Percentiles rank a stretch among this genome's conserved stretches.
Conservation (phyloP, 2,888 invertebrate species). For the Eilema sororculum region DNA sequence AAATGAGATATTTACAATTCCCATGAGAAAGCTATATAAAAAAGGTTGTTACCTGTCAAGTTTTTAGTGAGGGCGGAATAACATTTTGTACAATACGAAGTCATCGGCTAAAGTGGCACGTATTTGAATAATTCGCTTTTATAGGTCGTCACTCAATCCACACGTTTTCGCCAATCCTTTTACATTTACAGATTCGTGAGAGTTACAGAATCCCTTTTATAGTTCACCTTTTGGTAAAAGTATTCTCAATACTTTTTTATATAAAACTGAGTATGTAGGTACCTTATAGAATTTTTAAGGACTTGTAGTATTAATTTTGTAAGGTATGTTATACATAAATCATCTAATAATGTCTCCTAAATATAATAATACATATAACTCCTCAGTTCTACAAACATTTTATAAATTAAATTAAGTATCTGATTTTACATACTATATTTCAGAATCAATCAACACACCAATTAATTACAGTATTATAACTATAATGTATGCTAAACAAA, state of each 20-base stretch:
- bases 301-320: not conserved
- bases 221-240: not conserved
- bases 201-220: not conserved
- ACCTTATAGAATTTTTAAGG: not conserved
- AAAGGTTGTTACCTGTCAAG: not conserved
- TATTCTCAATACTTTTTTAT: not conserved
- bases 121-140: conserved; percentile 1
- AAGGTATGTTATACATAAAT: not conserved
- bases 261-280: not conserved
- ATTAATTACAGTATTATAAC: too few relatives aligned
- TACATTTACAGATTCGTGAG: conserved; percentile 1
- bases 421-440: too few relatives aligned
- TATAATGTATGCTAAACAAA: too few relatives aligned
- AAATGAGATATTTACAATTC: not conserved
- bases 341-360: too few relatives aligned
- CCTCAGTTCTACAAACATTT: too few relatives aligned
- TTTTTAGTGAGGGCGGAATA: not conserved
- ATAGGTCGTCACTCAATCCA: conserved; percentile 1
- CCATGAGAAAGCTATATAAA: not conserved
- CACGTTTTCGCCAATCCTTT: not conserved
- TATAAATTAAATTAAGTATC: too few relatives aligned
- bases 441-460: too few relatives aligned
- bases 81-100: not conserved
- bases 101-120: not conserved
- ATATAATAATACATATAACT: too few relatives aligned